These are phyloP conservation scores for Anorthoa munda DNA, from an alignment of 2,888 invertebrate genomes.

Conservation along the genomic window DNA sequence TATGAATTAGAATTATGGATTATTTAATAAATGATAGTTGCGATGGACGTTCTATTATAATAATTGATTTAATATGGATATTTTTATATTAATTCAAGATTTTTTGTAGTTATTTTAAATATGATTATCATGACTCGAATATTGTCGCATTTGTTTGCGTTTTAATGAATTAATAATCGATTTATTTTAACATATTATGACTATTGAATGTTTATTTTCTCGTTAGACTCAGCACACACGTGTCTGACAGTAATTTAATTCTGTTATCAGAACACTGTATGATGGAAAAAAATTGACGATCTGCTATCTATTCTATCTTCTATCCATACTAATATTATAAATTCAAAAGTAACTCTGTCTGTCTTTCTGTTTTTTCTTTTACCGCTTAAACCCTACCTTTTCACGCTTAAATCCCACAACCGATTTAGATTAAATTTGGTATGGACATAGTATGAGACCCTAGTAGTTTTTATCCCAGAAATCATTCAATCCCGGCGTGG, in stretches of 20 bases:
- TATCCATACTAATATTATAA: too few relatives aligned
- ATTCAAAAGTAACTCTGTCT: too few relatives aligned
- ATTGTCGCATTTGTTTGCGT: neutral
- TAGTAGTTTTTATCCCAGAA: too few relatives aligned
- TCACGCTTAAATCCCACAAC: too few relatives aligned
- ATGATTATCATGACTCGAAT: conserved; percentile 1
- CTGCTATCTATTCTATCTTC: neutral
- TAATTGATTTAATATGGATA: conserved; percentile 17
- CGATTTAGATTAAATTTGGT: too few relatives aligned
- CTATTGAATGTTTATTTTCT: conserved; percentile 5
- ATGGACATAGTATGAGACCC: too few relatives aligned
- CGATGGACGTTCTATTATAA: neutral
- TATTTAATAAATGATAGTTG: too few relatives aligned
- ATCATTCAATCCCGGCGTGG: too few relatives aligned
- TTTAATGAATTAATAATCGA: conserved; percentile 25
- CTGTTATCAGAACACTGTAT: neutral
- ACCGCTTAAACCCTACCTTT: too few relatives aligned
- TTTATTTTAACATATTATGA: conserved; percentile 18
- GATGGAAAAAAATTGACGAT: neutral
- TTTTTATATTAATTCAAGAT: conserved; percentile 15
- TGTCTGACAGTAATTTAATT: neutral
- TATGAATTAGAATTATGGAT: too few relatives aligned
- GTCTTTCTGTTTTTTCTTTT: too few relatives aligned
- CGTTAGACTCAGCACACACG: neutral
- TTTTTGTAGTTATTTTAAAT: conserved; percentile 7